phyloP scores from a whole-genome alignment of 2,888 invertebrate genomes.

The Hemithea aestivaria region DNA sequence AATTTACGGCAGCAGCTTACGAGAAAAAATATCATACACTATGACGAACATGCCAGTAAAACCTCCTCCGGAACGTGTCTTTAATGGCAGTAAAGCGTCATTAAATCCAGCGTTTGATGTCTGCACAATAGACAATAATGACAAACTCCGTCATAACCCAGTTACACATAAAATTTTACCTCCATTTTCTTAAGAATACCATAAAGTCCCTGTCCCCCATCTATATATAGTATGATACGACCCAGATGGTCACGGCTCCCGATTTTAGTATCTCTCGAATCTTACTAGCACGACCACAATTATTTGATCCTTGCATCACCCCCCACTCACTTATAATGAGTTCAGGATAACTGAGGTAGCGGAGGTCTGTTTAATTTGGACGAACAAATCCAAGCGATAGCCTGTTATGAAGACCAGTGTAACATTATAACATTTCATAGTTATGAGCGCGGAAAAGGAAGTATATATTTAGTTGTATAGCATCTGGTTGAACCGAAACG shows the following conservation, averaged over 20 bases:
- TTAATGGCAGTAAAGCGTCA: conserved; percentile 18
- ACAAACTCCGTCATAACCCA: conserved; percentile 23
- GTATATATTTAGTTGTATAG: conserved; percentile 71
- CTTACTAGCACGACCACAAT: conserved; percentile 59
- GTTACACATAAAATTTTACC: conserved; percentile 37
- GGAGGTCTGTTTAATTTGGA: conserved; percentile 49
- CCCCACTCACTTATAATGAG: conserved; percentile 22
- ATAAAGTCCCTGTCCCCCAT: conserved; percentile 65
- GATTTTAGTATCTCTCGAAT: conserved; percentile 73
- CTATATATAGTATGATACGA: conserved; percentile 74
- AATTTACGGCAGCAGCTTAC: no score
- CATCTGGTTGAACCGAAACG: conserved; percentile 63
- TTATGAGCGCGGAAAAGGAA: conserved; percentile 75
- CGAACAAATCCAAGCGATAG: conserved; percentile 63
- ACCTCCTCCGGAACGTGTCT: conserved; percentile 10
- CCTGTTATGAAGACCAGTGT: conserved; percentile 66
- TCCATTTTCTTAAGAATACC: conserved; percentile 54
- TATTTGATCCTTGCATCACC: conserved; percentile 49
- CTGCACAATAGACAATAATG: conserved; percentile 26
- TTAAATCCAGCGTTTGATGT: conserved; percentile 19
- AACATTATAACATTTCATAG: conserved; percentile 73
- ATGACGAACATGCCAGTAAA: conserved; percentile 4
- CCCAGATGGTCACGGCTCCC: conserved; percentile 73
- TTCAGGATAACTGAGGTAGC: conserved; percentile 35
- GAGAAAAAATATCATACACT: no score